Percentiles rank a stretch among this genome's conserved stretches.
These are phyloP conservation scores for zebrafish (Danio rerio) DNA, from an alignment of 2,113 vertebrate species.

Conservation along the genomic window GRCz12tu NC_133195.1:52175501-52176000, in stretches of 20 bases:
- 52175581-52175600: conserved; percentile 22
- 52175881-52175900: neutral
- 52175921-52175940: neutral
- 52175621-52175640: conserved; percentile 84
- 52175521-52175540: too few relatives aligned
- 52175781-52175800: conserved; percentile 36
- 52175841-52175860: conserved; percentile 36
- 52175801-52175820: conserved; percentile 33
- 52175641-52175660: conserved; percentile 86
- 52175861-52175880: conserved; percentile 23
- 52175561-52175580: neutral
- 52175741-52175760: neutral
- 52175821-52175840: conserved; percentile 34
- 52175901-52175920: conserved; percentile 1
- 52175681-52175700: neutral
- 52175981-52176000: too few relatives aligned
- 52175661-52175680: conserved; percentile 71
- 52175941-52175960: neutral
- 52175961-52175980: neutral
- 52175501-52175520: too few relatives aligned
- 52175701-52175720: conserved; percentile 5
- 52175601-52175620: conserved; percentile 71
- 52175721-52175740: conserved; percentile 26
- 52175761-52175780: conserved; percentile 16
- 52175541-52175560: too few relatives aligned